Percentiles rank a stretch among this genome's conserved stretches.
Conservation (phyloP, 2,113 vertebrate genomes). For the Perognathus longimembris region DNA sequence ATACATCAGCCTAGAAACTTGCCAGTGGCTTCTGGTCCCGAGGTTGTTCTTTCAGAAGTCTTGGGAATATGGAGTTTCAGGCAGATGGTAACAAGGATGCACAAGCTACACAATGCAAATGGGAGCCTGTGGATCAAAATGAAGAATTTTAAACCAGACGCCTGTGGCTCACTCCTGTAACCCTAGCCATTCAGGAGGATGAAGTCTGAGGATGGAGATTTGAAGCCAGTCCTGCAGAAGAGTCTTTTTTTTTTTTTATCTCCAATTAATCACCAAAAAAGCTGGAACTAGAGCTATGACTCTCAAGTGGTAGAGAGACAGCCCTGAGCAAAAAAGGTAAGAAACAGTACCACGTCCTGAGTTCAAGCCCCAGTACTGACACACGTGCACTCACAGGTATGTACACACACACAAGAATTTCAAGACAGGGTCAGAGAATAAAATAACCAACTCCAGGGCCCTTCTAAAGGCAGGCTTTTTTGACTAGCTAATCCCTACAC, state of each 20-base stretch:
- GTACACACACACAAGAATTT: not conserved
- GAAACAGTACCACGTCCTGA: no score
- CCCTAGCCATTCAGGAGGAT: no score
- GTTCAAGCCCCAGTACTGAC: not conserved
- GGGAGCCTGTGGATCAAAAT: not conserved
- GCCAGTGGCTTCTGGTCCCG: constrained; percentile 32
- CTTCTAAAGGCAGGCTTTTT: not conserved
- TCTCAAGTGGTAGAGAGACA: no score
- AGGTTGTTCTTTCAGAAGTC: constrained; percentile 30
- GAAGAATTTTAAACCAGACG: no score
- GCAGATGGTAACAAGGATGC: not conserved
- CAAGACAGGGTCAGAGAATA: not conserved
- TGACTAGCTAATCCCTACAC: not conserved
- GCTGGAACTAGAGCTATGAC: no score
- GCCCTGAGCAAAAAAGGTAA: no score
- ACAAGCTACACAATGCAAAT: not conserved
- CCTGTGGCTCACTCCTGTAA: no score
- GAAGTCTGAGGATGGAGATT: no score
- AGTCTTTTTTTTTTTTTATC: no score
- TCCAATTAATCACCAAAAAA: no score
- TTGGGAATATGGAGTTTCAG: not conserved
- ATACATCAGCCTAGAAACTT: constrained; percentile 69
- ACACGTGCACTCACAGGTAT: no score
- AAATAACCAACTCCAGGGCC: not conserved
- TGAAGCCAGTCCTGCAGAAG: no score